Evolutionary conservation across 2,888 invertebrate genomes (phyloP).

Genomic region (Caradrina kadenii): DNA sequence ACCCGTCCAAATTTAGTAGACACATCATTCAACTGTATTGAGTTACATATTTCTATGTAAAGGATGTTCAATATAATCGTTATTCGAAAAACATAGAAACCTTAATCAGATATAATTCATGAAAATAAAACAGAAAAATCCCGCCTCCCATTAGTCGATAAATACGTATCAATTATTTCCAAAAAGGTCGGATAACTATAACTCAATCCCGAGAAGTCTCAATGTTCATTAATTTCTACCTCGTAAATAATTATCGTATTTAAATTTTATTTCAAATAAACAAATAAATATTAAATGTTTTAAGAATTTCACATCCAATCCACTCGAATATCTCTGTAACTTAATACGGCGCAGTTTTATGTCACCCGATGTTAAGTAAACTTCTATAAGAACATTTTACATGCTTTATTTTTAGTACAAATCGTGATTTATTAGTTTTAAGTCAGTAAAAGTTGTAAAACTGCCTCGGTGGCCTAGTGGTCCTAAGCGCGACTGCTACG

Average conservation of each 20-base stretch:
- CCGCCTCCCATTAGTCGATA: background rate
- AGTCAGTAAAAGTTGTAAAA: conserved; percentile 42
- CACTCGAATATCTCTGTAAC: conserved; percentile 67
- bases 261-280: conserved; percentile 38
- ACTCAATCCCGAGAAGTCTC: conserved; percentile 5
- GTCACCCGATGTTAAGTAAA: conserved; percentile 74
- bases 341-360: conserved; percentile 69
- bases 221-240: conserved; percentile 14
- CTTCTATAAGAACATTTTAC: conserved; percentile 70
- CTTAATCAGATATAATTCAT: no score
- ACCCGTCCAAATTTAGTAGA: conserved; percentile 77
- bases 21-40: conserved; percentile 74
- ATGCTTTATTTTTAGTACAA: conserved; percentile 66
- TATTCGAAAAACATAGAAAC: background rate
- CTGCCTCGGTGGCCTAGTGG: no score
- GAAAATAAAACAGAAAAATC: background rate
- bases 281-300: conserved; percentile 53
- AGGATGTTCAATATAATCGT: conserved; percentile 50
- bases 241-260: conserved; percentile 23
- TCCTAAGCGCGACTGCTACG: no score
- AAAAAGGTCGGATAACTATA: background rate
- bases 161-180: conserved; percentile 2
- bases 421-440: conserved; percentile 55
- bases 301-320: conserved; percentile 58
- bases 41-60: conserved; percentile 69